Percentiles rank a stretch among this genome's conserved stretches.
Evolutionary conservation across 2,888 invertebrate genomes (phyloP).

Genomic region (Heliconius ismenius): DNA sequence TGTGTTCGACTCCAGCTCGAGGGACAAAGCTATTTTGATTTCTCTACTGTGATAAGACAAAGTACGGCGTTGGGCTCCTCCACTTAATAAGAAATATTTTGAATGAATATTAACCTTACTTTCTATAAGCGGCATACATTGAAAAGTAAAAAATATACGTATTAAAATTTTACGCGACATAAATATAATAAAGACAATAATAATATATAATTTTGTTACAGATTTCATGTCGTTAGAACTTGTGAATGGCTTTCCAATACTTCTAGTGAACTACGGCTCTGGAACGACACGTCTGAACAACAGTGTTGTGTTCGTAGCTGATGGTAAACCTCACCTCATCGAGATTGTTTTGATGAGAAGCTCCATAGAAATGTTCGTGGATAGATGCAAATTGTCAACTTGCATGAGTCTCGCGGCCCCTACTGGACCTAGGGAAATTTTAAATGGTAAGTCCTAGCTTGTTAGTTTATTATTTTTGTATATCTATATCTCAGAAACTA

Average conservation of each 20-base stretch:
- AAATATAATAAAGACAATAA: not conserved
- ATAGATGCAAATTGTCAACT: slow-evolving; percentile 86
- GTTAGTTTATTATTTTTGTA: no score
- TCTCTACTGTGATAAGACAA: no score
- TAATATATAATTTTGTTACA: slow-evolving; percentile 49
- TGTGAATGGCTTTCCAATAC: slow-evolving; percentile 89
- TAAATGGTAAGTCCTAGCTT: slow-evolving; percentile 79
- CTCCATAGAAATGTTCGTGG: slow-evolving; percentile 89
- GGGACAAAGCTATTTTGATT: no score
- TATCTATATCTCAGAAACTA: no score
- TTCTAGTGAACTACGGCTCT: slow-evolving; percentile 93
- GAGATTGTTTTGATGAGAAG: slow-evolving; percentile 86
- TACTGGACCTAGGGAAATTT: slow-evolving; percentile 86
- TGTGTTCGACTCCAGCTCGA: no score
- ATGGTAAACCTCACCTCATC: slow-evolving; percentile 93
- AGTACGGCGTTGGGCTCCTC: no score
- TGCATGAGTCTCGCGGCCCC: slow-evolving; percentile 88
- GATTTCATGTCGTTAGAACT: slow-evolving; percentile 96
- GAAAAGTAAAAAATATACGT: not conserved
- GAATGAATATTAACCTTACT: no score
- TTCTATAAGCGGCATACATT: not conserved
- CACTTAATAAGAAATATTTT: no score
- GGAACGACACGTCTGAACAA: slow-evolving; percentile 88
- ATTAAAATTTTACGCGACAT: not conserved
- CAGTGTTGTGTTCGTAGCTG: slow-evolving; percentile 87